Evolutionary conservation across 2,113 vertebrate genomes (phyloP).

Genomic region (Leucosticte australis): DNA sequence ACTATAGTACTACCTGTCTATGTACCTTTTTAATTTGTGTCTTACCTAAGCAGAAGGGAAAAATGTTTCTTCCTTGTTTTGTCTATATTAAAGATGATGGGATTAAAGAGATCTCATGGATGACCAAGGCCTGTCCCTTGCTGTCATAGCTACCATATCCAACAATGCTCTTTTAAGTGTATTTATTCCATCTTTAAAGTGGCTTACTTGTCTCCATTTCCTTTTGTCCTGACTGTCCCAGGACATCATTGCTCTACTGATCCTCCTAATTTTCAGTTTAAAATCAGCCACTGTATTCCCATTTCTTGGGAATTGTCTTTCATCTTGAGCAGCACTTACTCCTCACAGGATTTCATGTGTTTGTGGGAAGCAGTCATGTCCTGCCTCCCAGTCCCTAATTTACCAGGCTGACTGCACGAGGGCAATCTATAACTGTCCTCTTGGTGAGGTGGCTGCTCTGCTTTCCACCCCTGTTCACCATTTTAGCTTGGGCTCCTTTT

Average conservation of each 20-base stretch:
- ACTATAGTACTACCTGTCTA: not conserved
- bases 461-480: not conserved
- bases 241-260: not conserved
- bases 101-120: not conserved
- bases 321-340: not conserved
- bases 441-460: not conserved
- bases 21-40: not conserved
- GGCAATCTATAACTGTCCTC: not conserved
- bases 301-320: not conserved
- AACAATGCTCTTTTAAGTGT: not conserved
- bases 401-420: not conserved
- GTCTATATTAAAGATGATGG: not conserved
- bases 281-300: not conserved
- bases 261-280: not conserved
- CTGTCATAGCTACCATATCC: not conserved
- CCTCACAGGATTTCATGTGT: not conserved
- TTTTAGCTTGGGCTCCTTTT: not conserved
- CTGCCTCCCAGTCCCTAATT: not conserved
- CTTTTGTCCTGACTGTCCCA: not conserved
- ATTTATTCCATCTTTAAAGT: not conserved
- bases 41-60: not conserved
- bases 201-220: accelerated
- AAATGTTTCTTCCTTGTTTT: not conserved
- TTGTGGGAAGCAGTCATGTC: not conserved
- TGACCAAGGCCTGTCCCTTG: not conserved